Conservation (phyloP, 2,888 invertebrate species). For the Pyrocoelia pectoralis region DNA sequence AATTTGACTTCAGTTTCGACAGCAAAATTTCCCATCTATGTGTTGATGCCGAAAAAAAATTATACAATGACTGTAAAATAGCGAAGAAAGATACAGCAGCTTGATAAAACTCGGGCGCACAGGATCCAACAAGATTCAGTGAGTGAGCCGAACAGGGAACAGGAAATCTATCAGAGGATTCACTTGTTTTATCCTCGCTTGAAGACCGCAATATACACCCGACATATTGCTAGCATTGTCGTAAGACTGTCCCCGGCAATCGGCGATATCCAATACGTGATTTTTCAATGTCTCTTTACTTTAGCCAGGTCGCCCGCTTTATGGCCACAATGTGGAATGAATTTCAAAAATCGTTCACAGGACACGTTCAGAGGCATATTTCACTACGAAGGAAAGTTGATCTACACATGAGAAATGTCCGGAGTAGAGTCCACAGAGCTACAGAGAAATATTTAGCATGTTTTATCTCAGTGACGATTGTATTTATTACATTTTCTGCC, state of each 20-base stretch:
- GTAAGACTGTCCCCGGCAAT: not conserved
- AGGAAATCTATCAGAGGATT: conserved; percentile 3
- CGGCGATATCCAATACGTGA: too few relatives aligned
- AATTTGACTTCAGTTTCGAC: not conserved
- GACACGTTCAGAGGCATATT: not conserved
- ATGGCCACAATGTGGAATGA: conserved; percentile 3
- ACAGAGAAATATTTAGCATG: conserved; percentile 2
- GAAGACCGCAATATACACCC: not conserved
- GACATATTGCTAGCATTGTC: not conserved
- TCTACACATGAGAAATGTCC: not conserved
- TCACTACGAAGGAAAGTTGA: too few relatives aligned
- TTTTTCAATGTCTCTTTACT: conserved; percentile 13
- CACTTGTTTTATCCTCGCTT: conserved; percentile 3
- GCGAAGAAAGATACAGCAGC: not conserved
- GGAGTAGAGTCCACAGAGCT: not conserved
- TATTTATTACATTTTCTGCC: conserved; percentile 4
- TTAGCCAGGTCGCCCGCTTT: conserved; percentile 6
- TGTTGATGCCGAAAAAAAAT: conserved; percentile 7
- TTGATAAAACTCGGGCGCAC: not conserved
- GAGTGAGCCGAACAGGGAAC: not conserved
- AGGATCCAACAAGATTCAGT: not conserved
- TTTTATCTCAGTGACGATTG: not conserved
- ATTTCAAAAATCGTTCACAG: conserved; percentile 11
- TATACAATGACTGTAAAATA: not conserved
- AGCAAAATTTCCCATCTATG: conserved; percentile 11